Conservation (phyloP, 2,113 vertebrate genomes). For the Tenebrosternarchus preto region DNA sequence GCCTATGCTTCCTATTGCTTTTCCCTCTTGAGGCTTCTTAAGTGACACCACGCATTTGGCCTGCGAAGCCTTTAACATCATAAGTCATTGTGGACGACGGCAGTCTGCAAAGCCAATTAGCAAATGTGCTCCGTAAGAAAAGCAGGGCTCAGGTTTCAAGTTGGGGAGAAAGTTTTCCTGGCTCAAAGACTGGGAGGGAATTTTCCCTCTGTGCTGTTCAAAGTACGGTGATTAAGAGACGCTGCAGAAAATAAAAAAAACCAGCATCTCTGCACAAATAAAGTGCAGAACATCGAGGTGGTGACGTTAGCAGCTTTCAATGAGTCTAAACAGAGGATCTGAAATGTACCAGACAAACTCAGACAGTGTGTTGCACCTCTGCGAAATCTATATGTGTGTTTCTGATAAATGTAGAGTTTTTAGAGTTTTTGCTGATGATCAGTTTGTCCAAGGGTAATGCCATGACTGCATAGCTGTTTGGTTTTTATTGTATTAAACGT, state of each 20-base stretch:
- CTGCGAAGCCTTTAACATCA: not conserved
- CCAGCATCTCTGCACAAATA: not conserved
- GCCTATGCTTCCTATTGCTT: not conserved
- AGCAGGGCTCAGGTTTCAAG: slow-evolving; percentile 52
- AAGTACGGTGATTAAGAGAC: slow-evolving; percentile 48
- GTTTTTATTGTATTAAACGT: too few relatives aligned
- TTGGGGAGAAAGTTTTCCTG: slow-evolving; percentile 65
- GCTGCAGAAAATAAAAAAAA: slow-evolving; percentile 32
- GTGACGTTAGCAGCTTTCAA: not conserved
- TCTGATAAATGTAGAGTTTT: too few relatives aligned
- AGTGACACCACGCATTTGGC: not conserved
- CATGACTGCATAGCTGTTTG: too few relatives aligned
- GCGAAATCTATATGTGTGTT: too few relatives aligned
- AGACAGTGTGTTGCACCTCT: not conserved
- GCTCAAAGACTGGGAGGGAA: slow-evolving; percentile 45
- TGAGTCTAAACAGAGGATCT: not conserved
- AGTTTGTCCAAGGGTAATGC: too few relatives aligned
- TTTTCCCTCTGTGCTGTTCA: slow-evolving; percentile 61
- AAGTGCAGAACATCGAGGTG: not conserved
- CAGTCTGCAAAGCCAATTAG: slow-evolving; percentile 74
- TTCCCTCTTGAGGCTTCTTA: not conserved
- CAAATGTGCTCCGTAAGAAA: slow-evolving; percentile 60
- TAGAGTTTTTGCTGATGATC: too few relatives aligned
- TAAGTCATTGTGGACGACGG: slow-evolving; percentile 9
- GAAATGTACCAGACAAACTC: not conserved